Base-by-base conservation (phyloP, 2,113 vertebrate species). In the Phalacrocorax aristotelis region DNA sequence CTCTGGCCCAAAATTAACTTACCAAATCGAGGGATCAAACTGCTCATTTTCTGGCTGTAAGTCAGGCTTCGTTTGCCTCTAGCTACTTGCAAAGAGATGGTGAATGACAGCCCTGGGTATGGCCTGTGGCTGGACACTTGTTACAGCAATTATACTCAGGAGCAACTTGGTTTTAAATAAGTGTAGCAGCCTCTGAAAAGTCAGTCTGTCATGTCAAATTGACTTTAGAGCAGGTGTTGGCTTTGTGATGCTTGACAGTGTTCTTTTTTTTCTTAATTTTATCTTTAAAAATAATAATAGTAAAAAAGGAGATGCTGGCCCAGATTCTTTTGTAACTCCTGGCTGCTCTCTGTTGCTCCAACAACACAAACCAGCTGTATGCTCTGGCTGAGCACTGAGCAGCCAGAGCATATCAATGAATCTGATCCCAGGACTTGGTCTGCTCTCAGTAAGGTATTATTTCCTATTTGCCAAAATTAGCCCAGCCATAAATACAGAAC, bases 291-390 rank as follows among this genome's bases (percentile, higher is more conserved):
- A 64, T 25, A 71, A 34, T 34, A 57, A 60, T 57, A 38, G 65
- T 15, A 51, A 19, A 51, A n/a, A 44, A 15, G 2, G 2, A 3
- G 0, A 1, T 13, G 7, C 19, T 48, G 6, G 20, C 10, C 13
- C n/a, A 36, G 13, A 51, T 80, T 94, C 42, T 69, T n/a, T 49
- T 72, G 40, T 54, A 85, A 54, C 22, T 87, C 26, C 49, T 80
- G 75, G 6, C 26, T 71, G 22, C 26, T 89, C 64, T 55, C 22
- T 75, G 36, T 40, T 60, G 36, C 29, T 89, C 25, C 5, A 4
- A 64, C 69, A 85, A 10, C 30, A 55, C 26, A 68, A 95, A 78
- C 5, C 49, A 71, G 32, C 42, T 90, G 38, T 49, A 78, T 23
- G 9, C 18, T 76, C 36, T 42, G 64, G 89, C 3, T 1, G 10